phyloP scores from a whole-genome alignment of 2,113 vertebrate genomes.

The Scartelaos histophorus region DNA sequence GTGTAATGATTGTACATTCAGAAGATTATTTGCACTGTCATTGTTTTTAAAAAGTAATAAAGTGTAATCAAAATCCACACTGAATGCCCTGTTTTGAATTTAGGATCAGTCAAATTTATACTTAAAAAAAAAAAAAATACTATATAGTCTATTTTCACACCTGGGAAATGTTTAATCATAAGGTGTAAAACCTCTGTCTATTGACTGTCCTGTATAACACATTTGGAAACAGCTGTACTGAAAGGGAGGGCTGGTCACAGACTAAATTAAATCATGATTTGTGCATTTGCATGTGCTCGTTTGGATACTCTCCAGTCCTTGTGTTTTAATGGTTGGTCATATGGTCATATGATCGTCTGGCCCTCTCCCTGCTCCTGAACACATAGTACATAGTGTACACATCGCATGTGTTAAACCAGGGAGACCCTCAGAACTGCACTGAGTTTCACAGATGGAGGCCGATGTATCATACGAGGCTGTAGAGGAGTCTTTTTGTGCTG shows the following conservation, averaged over 20 bases:
- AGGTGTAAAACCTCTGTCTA: too few species aligned
- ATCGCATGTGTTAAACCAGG: neutral
- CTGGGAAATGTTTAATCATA: neutral
- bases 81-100: neutral
- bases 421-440: slow-evolving; percentile 15
- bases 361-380: neutral
- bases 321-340: slow-evolving; percentile 14
- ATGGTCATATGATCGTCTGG: slow-evolving; percentile 16
- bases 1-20: slow-evolving; percentile 4
- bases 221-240: too few species aligned
- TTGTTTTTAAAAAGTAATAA: slow-evolving; percentile 42
- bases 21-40: slow-evolving; percentile 16
- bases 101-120: neutral
- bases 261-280: neutral
- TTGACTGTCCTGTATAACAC: too few species aligned
- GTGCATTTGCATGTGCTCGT: neutral
- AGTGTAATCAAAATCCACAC: neutral
- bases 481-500: slow-evolving; percentile 44
- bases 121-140: too few species aligned
- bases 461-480: slow-evolving; percentile 18
- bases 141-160: too few species aligned
- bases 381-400: slow-evolving; percentile 26
- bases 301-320: neutral
- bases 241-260: neutral
- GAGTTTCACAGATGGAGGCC: slow-evolving; percentile 37